phyloP scores from a whole-genome alignment of 2,113 vertebrate genomes.

The Galbula dea region DNA sequence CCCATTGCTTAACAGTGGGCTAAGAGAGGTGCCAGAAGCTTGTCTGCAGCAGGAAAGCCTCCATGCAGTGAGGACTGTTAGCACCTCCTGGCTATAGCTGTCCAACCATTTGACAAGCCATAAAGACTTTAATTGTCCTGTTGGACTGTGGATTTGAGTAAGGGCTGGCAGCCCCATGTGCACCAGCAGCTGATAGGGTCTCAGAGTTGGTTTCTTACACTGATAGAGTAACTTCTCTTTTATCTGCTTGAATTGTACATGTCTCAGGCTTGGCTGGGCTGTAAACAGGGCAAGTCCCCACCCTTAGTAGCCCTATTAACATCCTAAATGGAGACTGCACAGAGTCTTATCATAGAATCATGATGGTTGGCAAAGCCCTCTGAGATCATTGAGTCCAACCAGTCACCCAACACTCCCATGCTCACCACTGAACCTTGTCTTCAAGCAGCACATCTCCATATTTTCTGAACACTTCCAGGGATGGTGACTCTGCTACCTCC shows the following conservation, averaged over 20 bases:
- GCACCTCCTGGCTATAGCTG: background rate
- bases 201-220: background rate
- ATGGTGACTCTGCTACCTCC: no score
- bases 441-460: no score
- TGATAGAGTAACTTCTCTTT: background rate
- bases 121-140: background rate
- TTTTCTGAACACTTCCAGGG: no score
- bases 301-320: background rate
- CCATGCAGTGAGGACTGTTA: background rate
- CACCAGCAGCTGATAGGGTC: rapidly evolving
- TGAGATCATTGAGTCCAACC: no score
- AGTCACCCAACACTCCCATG: no score
- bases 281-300: background rate
- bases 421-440: no score
- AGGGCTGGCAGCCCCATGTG: background rate
- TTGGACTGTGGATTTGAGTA: background rate
- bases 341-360: background rate
- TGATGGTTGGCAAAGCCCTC: no score
- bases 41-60: background rate
- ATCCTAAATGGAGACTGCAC: background rate
- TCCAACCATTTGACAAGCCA: background rate
- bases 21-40: background rate
- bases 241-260: background rate
- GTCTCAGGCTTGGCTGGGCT: background rate
- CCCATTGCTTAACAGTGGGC: background rate